phyloP scores from a whole-genome alignment of 37 sponge, comb jelly and placozoan genomes.

The Spongilla lacustris region DNA sequence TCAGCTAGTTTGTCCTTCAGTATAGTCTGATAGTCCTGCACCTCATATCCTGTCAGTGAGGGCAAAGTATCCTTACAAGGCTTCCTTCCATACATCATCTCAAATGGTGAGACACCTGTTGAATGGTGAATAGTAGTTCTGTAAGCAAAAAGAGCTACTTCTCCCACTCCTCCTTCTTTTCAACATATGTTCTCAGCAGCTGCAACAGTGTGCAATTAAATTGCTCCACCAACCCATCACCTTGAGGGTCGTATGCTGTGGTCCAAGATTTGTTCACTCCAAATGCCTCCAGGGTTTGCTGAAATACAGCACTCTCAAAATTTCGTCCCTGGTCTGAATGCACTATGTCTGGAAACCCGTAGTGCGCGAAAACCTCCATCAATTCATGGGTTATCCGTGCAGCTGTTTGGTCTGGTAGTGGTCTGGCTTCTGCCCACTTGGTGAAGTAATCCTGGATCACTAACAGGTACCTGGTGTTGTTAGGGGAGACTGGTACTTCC shows the following conservation, averaged over 20 bases:
- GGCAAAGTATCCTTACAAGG: too few relatives aligned
- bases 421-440: constrained; percentile 62
- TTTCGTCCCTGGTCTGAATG: constrained; percentile 68
- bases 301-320: constrained; percentile 51
- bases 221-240: constrained; percentile 73
- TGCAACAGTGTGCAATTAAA: constrained; percentile 56
- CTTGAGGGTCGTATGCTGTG: constrained; percentile 62
- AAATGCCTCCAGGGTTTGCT: constrained; percentile 28
- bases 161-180: constrained; percentile 9
- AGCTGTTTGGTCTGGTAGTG: constrained; percentile 56
- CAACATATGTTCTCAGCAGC: constrained; percentile 51
- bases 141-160: too few relatives aligned
- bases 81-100: too few relatives aligned
- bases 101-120: too few relatives aligned
- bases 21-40: constrained; percentile 4
- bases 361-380: constrained; percentile 12
- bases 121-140: too few relatives aligned
- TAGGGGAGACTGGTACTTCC: constrained; percentile 44
- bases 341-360: constrained; percentile 25
- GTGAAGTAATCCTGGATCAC: constrained; percentile 68
- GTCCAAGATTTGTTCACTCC: constrained; percentile 47
- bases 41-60: too few relatives aligned
- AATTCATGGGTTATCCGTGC: constrained; percentile 9
- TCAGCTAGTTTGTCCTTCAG: constrained; percentile 29
- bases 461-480: constrained; percentile 48